Conservation (phyloP, 2,797 vertebrate species). For the Pseudochromis fuscus region DNA sequence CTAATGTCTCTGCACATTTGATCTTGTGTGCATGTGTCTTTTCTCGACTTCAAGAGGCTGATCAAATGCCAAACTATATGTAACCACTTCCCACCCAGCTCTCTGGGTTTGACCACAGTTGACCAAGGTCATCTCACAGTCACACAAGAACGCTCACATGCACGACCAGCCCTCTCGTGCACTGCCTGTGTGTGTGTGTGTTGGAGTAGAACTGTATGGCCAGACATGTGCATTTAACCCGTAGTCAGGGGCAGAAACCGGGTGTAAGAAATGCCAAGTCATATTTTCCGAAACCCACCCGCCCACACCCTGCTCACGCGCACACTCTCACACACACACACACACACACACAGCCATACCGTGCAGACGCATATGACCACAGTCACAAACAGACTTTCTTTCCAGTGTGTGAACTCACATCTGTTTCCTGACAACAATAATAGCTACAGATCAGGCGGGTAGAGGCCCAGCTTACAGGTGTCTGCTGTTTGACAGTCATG, state of each 20-base stretch:
- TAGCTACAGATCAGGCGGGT: conserved; percentile 80
- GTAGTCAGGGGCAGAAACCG: conserved; percentile 77
- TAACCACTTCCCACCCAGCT: conserved; percentile 79
- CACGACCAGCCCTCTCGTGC: conserved; percentile 50
- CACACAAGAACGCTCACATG: conserved; percentile 71
- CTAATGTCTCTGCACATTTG: conserved; percentile 70
- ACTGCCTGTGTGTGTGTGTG: conserved; percentile 53
- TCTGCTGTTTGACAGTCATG: conserved; percentile 71
- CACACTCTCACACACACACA: conserved; percentile 48
- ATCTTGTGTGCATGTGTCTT: conserved; percentile 65
- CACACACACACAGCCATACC: conserved; percentile 76
- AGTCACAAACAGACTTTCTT: conserved; percentile 87
- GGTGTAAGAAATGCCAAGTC: conserved; percentile 86
- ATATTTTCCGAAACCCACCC: conserved; percentile 89
- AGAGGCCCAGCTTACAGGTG: conserved; percentile 83
- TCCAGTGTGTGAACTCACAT: conserved; percentile 89
- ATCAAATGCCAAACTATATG: conserved; percentile 71
- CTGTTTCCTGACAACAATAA: conserved; percentile 91
- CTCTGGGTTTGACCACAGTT: conserved; percentile 75
- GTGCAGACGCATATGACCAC: conserved; percentile 86
- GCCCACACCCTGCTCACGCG: conserved; percentile 74
- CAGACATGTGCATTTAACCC: conserved; percentile 79
- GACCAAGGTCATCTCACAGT: conserved; percentile 80
- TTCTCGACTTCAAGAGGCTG: conserved; percentile 67
- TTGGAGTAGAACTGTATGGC: conserved; percentile 60